Conservation (phyloP, 2,797 vertebrate genomes). For the Vultur gryphus region DNA sequence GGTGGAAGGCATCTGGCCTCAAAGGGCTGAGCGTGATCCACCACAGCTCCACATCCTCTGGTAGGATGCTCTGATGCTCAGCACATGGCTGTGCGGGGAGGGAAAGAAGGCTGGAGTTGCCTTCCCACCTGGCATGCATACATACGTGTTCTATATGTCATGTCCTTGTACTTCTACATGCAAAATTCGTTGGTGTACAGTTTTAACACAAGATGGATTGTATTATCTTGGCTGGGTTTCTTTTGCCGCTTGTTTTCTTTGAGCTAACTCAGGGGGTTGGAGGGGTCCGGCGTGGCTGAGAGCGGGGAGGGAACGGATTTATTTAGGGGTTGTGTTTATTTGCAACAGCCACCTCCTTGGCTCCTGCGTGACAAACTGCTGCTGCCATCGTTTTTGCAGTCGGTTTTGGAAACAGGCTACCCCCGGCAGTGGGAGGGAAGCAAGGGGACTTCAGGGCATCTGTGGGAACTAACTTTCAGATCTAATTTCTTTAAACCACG, state of each 20-base stretch:
- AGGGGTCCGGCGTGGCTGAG: not conserved
- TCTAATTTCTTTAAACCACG: not conserved
- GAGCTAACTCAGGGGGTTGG: not conserved
- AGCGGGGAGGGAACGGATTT: rapidly evolving
- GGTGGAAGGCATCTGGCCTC: not conserved
- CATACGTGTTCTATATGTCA: rapidly evolving
- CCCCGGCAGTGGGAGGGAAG: not conserved
- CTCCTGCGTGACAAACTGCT: not conserved
- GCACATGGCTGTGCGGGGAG: not conserved
- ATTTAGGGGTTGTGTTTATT: not conserved
- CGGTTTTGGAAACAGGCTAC: not conserved
- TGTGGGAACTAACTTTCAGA: not conserved
- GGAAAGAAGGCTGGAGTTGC: not conserved
- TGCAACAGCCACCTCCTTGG: not conserved
- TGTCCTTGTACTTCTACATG: not conserved
- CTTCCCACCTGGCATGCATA: not conserved
- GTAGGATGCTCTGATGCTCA: not conserved
- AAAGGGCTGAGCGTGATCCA: not conserved
- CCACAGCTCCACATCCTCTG: rapidly evolving
- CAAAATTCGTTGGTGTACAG: rapidly evolving
- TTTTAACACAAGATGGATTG: not conserved
- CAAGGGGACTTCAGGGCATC: not conserved
- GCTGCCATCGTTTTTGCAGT: not conserved
- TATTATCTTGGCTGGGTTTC: not conserved
- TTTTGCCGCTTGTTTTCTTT: not conserved